Evolutionary conservation across 2,888 invertebrate species (phyloP), one percentile per base, ranked within the genome.

Genomic region (Drosophila seclusa): DNA sequence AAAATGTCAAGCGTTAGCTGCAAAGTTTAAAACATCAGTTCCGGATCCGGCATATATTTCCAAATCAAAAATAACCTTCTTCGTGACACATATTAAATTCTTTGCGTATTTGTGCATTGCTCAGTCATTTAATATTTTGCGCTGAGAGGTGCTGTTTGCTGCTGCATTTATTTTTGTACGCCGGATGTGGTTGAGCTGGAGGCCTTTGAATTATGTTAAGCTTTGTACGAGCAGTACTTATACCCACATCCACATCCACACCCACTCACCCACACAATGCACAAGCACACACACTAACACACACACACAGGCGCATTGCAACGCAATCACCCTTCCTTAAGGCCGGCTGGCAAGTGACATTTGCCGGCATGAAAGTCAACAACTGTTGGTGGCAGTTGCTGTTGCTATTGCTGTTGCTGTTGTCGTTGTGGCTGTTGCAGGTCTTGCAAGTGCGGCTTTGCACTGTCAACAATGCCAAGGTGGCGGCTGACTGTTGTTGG

Each of bases 341-440:
- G 85, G 88, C 73, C 54, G 61, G 69, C 68, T 83, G 82, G 73
- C 87, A 87, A 81, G 71, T 88, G 89, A 90, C 90, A 83, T 89
- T 89, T 75, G 73, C 89, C 70, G 82, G 85, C 88, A 90, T 90
- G 80, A 89, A 87, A 89, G 90, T 87, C 87, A 87, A 87, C 90
- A 76, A 84, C 80, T 84, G 75, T 76, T 75, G 74, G 73, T 54
- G 73, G 78, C 73, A 87, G 71, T 68, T 83, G 58, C 38, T 76
- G 71, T 42, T 71, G 68, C 31, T 68, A 57, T 42, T 77, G 65
- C 60, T 68, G 74, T 45, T 76, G 72, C 18, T 72, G 65, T 32
- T 77, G 58, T 38, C 73, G 70, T 32, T 69, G 65, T 24, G 58
- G 73, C 27, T 73, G 68, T 27, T 73, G 68, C 32, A 65, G 66